Base-by-base conservation (phyloP, 1,140 invertebrate species). In the Ladona fulva region DNA sequence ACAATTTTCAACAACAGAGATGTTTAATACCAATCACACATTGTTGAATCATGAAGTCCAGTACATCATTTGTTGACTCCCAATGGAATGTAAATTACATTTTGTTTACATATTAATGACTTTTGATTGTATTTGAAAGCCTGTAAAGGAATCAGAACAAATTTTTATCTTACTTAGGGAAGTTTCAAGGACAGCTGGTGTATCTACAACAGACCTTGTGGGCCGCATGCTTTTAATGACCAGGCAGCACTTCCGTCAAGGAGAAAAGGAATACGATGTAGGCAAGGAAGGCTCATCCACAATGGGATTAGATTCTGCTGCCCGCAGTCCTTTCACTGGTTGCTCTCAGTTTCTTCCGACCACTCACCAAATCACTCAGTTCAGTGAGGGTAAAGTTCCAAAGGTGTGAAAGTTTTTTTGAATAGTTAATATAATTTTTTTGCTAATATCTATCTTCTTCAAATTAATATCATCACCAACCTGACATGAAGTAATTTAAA, bases 271-370 rank as follows among this genome's bases (percentile, higher is more conserved):
- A 83, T 91, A 91, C 79, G 85, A 83, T 25, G 85, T 87, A 73
- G 86, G 85, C 24, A 74, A 44, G 81, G 90, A 92, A 79, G 90
- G 91, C 81, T 94, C 92, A 24, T 92, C 91, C 77, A 92, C 91
- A 77, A 91, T 95, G 88, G 93, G 93, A 52, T 93, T 92, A 86
- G 96, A 98, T 85, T 89, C 90, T 25, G 87, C 91, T 14, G 95
- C 95, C 1, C 88, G 93, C 73, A 97, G 94, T 81, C 98, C 98
- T 0, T 99, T 95, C 91, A 99, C 98, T 10, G 96, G 96, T 7
- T 97, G 97, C 82, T 98, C 96, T 19, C 97, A 99, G 85, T 99
- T 99, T 87, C 87, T 99, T 79, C 97, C 97, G 0, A 99, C 98
- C 0, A 98, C 97, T 25, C 92, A 96, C 83, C 98, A 98, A 85